Conservation (phyloP, 2,888 invertebrate species). For the Ptychoptera albimana region DNA sequence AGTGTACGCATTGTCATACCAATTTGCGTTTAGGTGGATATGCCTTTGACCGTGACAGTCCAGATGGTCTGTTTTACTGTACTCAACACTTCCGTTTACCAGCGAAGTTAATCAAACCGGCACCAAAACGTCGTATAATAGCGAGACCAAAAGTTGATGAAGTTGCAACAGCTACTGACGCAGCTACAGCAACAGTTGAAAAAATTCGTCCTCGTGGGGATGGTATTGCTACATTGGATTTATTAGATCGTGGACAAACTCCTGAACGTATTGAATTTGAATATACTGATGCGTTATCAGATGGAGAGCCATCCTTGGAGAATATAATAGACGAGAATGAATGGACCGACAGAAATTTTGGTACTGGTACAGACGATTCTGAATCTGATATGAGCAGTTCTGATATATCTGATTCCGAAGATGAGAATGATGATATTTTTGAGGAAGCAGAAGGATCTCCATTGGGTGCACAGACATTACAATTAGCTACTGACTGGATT, state of each 20-base stretch:
- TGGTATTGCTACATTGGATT: constrained; percentile 22
- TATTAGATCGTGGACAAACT: constrained; percentile 39
- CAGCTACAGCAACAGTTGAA: constrained; percentile 30
- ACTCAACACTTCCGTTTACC: constrained; percentile 53
- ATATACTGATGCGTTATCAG: constrained; percentile 48
- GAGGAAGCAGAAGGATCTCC: constrained; percentile 48
- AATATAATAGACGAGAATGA: constrained; percentile 88
- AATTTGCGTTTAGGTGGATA: constrained; percentile 64
- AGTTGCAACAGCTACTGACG: constrained; percentile 6
- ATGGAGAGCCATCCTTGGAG: constrained; percentile 40
- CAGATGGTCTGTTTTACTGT: constrained; percentile 56
- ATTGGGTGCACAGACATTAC: constrained; percentile 41
- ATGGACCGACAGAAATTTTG: constrained; percentile 87
- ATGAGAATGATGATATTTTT: constrained; percentile 44
- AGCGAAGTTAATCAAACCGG: constrained; percentile 32
- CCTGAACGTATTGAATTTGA: constrained; percentile 70
- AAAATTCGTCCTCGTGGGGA: constrained; percentile 30
- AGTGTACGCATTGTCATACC: constrained; percentile 82
- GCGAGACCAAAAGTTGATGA: background rate
- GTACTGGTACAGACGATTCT: constrained; percentile 61
- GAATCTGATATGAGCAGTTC: constrained; percentile 36
- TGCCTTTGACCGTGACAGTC: constrained; percentile 51
- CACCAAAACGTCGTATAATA: background rate
- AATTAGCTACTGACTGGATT: constrained; percentile 54
- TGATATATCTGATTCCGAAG: constrained; percentile 44